Percentiles rank a stretch among this genome's conserved stretches.
Conservation (phyloP, 2,888 invertebrate genomes). For the Scelioninae gen. 1 region DNA sequence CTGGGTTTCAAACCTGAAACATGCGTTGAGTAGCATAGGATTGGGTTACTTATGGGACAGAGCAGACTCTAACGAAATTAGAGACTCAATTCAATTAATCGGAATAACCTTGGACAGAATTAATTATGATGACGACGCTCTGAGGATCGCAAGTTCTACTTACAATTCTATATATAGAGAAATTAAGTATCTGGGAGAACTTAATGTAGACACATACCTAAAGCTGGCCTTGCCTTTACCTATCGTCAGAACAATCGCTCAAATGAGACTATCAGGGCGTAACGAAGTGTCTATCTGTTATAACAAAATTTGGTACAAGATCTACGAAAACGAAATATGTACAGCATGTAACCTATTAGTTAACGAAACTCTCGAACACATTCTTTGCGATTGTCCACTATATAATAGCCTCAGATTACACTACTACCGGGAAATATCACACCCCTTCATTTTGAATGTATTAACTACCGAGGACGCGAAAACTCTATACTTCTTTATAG, state of each 20-base stretch:
- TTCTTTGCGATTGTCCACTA: slow-evolving; percentile 9
- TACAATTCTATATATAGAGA: no score
- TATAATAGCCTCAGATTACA: neutral
- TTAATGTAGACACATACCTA: slow-evolving; percentile 4
- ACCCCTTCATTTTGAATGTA: neutral
- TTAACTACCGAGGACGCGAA: neutral
- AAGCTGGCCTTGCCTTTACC: slow-evolving; percentile 6
- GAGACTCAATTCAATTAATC: no score
- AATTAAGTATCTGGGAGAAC: no score
- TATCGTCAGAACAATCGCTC: slow-evolving; percentile 1
- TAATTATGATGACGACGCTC: no score
- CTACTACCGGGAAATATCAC: neutral
- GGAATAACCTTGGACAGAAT: no score
- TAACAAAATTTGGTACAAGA: slow-evolving; percentile 22
- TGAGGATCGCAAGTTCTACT: no score
- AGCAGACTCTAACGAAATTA: no score
- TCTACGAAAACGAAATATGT: slow-evolving; percentile 11
- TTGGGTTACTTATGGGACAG: no score
- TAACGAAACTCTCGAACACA: slow-evolving; percentile 24
- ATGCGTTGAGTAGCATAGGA: no score
- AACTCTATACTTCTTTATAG: neutral
- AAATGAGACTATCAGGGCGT: slow-evolving; percentile 2
- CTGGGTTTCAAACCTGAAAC: no score
- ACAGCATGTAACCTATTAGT: neutral
- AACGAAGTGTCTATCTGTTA: slow-evolving; percentile 2